Evolutionary conservation across 2,797 vertebrate species (phyloP).

Genomic region (Chiloscyllium punctatum): DNA sequence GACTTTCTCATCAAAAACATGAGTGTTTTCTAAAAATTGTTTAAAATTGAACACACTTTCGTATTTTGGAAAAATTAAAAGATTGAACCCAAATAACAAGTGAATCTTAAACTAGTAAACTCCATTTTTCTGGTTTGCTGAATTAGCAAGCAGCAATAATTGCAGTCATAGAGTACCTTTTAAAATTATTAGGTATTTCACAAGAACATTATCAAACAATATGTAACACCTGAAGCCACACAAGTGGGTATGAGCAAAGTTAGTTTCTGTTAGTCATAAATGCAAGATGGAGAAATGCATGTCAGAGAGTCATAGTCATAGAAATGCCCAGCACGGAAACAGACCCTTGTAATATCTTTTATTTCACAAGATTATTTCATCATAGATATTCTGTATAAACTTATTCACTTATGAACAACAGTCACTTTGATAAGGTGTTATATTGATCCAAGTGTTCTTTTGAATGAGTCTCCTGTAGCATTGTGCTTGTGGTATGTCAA

Average conservation of each 20-base stretch:
- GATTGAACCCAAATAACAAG: background rate
- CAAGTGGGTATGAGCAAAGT: background rate
- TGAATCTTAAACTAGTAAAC: background rate
- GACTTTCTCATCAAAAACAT: background rate
- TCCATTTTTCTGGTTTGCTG: background rate
- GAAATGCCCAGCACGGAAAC: too few relatives aligned
- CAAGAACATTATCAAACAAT: background rate
- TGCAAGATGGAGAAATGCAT: background rate
- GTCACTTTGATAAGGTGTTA: background rate
- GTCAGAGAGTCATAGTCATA: too few relatives aligned
- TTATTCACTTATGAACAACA: background rate
- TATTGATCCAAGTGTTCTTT: background rate
- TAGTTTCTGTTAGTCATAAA: background rate
- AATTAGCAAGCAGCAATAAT: background rate
- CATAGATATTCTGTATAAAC: background rate
- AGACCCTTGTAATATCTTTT: background rate
- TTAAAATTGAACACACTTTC: background rate
- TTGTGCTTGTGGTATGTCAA: background rate
- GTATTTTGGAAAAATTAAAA: background rate
- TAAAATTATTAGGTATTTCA: background rate
- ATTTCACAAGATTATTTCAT: background rate
- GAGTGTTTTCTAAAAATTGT: background rate
- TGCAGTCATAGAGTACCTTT: background rate
- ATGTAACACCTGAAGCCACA: background rate
- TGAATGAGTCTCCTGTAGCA: background rate